These are phyloP conservation scores for Brachylomia viminalis DNA, from an alignment of 2,888 invertebrate genomes.

Conservation along the genomic window DNA sequence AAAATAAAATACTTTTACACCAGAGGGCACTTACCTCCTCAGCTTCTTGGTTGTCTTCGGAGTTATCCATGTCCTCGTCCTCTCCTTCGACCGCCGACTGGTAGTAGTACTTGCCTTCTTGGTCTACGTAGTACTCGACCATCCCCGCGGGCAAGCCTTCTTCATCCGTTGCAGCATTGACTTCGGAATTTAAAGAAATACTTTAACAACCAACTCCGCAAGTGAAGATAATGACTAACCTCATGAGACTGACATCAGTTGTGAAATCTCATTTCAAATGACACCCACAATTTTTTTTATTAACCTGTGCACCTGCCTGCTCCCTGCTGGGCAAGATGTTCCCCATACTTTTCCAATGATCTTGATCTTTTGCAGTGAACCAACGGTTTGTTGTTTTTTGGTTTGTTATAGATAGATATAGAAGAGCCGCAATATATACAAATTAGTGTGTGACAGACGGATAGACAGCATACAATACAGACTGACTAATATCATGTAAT, in stretches of 20 bases:
- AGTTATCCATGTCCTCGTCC: constrained; percentile 91
- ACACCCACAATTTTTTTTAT: neutral
- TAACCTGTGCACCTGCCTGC: too few relatives aligned
- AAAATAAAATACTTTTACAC: neutral
- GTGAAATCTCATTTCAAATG: neutral
- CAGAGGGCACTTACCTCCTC: constrained; percentile 78
- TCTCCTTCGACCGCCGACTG: constrained; percentile 93
- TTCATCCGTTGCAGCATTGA: constrained; percentile 66
- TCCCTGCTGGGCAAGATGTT: too few relatives aligned
- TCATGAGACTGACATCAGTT: neutral
- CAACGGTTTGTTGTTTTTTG: neutral
- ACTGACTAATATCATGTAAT: neutral
- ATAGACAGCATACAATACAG: neutral
- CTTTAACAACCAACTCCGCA: neutral
- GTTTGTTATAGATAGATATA: neutral
- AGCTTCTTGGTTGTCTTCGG: constrained; percentile 66
- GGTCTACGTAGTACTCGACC: constrained; percentile 95
- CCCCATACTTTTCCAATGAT: neutral
- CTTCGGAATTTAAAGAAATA: constrained; percentile 23
- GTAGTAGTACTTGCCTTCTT: constrained; percentile 95
- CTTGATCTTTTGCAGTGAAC: too few relatives aligned
- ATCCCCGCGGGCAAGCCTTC: constrained; percentile 69
- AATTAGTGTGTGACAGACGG: neutral
- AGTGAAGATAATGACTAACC: neutral
- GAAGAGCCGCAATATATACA: neutral